Conservation (phyloP, 92 coral and sea anemone genomes). For the Porites lobata region DNA sequence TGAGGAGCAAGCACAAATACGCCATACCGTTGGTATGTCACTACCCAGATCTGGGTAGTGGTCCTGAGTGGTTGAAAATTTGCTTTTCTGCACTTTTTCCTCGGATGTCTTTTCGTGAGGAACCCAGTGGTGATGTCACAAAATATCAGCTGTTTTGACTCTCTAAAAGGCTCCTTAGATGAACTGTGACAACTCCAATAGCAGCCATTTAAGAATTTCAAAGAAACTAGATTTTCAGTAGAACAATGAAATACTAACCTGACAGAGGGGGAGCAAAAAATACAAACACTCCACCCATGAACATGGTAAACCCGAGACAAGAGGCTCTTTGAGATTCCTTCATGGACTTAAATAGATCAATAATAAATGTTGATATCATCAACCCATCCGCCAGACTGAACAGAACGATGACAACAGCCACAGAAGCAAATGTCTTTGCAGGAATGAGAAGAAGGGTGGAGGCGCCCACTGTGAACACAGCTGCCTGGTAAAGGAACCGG, state of each 20-base stretch:
- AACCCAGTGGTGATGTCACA: too few species aligned
- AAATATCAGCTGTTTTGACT: too few species aligned
- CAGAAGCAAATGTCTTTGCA: constrained; percentile 13
- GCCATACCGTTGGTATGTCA: too few species aligned
- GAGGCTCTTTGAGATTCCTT: constrained; percentile 28
- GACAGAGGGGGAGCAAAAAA: constrained; percentile 35
- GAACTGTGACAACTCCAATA: too few species aligned
- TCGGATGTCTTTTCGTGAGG: too few species aligned
- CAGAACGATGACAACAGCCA: constrained; percentile 14
- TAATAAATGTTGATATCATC: constrained; percentile 20
- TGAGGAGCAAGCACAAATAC: too few species aligned
- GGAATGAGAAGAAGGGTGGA: background rate
- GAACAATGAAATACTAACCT: constrained; percentile 19
- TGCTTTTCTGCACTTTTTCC: too few species aligned
- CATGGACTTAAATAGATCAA: constrained; percentile 26
- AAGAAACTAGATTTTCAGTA: too few species aligned
- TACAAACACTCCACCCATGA: constrained; percentile 11
- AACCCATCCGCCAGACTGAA: constrained; percentile 38
- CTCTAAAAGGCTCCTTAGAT: too few species aligned
- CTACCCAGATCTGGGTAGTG: too few species aligned
- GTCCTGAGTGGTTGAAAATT: too few species aligned
- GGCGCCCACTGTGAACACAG: constrained; percentile 10
- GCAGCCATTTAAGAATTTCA: too few species aligned
- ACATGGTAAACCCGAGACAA: constrained; percentile 23
- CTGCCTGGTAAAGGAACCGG: constrained; percentile 52